Evolutionary conservation across 2,888 invertebrate species (phyloP), one percentile per base, ranked within the genome.

Genomic region (Dromius quadrimaculatus): DNA sequence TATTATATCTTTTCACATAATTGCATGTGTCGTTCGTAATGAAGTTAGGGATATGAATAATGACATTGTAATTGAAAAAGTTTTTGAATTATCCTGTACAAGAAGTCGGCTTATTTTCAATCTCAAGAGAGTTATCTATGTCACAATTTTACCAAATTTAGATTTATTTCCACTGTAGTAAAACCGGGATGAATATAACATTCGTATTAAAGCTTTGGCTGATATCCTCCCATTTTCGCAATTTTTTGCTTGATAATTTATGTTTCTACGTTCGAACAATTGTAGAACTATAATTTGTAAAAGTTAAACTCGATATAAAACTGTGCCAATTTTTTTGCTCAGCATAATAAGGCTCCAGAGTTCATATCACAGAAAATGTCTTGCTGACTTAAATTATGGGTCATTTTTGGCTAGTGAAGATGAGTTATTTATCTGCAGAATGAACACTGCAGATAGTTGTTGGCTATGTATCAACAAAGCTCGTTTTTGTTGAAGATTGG

Each of bases 51-150:
- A 28, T 28, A 28, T n/a, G 41, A 41, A n/a, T n/a, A 41, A 13
- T 41, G 5, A 15, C 41, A 41, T 4, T 43, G 13, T 17, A 47
- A 47, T 47, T n/a, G 47, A 47, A 47, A 47, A 47, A 47, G 47
- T 47, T 47, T 13, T 9, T 47, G 19, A 17, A 17, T 47, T 47
- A 1, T 47, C 19, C 19, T 47, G 47, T 6, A 47, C n/a, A n/a
- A n/a, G n/a, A n/a, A n/a, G n/a, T n/a, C n/a, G n/a, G n/a, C n/a
- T n/a, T n/a, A n/a, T n/a, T n/a, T 28, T 3, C 8, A 28, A 28
- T 5, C 28, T 28, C 28, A 5, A 28, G 28, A 28, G 28, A 28
- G 3, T 28, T 28, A 28, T 28, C 28, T 8, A 8, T 28, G n/a
- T n/a, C n/a, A n/a, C n/a, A n/a, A n/a, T n/a, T n/a, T n/a, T n/a